Evolutionary conservation across 1,140 invertebrate genomes (phyloP).

Genomic region (Drosophila watanabei): DNA sequence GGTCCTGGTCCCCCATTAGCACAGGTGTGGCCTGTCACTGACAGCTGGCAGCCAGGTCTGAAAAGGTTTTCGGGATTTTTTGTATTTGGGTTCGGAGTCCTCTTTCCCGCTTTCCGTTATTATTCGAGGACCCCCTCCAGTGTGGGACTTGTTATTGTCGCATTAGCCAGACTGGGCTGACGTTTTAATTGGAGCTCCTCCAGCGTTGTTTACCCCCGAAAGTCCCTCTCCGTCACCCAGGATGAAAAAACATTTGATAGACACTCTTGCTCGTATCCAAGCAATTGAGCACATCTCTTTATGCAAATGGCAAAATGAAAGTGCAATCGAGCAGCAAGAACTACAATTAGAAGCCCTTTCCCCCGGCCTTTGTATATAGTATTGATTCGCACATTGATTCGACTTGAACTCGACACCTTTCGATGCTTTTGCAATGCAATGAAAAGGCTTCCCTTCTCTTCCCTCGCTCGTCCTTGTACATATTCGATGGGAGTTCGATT

Average conservation of each 20-base stretch:
- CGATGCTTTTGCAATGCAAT: constrained; percentile 34
- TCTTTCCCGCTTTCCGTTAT: background rate
- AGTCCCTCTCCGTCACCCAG: background rate
- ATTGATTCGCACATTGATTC: constrained; percentile 26
- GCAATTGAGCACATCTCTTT: constrained; percentile 16
- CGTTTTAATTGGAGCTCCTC: constrained; percentile 62
- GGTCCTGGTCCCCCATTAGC: constrained; percentile 32
- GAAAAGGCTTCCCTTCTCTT: constrained; percentile 16
- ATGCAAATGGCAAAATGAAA: constrained; percentile 25
- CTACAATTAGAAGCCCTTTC: constrained; percentile 41
- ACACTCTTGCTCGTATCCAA: constrained; percentile 16
- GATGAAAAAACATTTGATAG: constrained; percentile 8
- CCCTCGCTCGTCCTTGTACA: background rate
- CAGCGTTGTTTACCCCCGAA: constrained; percentile 5
- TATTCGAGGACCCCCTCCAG: background rate
- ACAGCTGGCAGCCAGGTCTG: constrained; percentile 29
- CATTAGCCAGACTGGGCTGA: constrained; percentile 59
- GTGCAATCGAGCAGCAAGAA: constrained; percentile 55
- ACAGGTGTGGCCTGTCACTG: constrained; percentile 70
- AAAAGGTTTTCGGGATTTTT: constrained; percentile 49
- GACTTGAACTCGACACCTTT: constrained; percentile 39
- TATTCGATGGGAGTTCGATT: constrained; percentile 31
- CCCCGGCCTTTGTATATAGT: constrained; percentile 1
- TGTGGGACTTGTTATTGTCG: constrained; percentile 42
- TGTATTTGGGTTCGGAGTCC: constrained; percentile 5